phyloP scores from a whole-genome alignment of 2,888 invertebrate genomes.

The Malachius bipustulatus region DNA sequence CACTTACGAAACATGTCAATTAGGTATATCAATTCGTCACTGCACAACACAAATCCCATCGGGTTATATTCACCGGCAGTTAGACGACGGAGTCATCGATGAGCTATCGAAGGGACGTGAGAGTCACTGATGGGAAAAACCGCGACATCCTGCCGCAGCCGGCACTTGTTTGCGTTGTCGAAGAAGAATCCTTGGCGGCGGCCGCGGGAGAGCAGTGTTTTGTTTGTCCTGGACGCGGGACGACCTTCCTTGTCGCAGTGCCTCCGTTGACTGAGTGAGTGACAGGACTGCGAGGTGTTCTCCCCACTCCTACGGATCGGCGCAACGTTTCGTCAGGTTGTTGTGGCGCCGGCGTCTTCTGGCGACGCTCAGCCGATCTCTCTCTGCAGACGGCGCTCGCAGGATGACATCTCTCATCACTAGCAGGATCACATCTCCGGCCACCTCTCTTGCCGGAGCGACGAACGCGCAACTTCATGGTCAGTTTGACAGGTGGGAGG shows the following conservation, averaged over 20 bases:
- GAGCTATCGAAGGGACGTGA: no score
- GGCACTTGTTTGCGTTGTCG: constrained; percentile 7
- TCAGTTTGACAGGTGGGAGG: constrained; percentile 38
- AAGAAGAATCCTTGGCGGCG: constrained; percentile 6
- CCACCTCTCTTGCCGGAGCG: constrained; percentile 21
- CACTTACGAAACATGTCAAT: constrained; percentile 11
- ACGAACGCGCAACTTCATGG: constrained; percentile 35
- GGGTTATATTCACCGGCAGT: no score
- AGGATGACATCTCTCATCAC: constrained; percentile 38
- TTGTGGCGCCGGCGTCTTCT: constrained; percentile 34
- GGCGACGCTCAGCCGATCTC: constrained; percentile 24
- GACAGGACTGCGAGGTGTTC: constrained; percentile 35
- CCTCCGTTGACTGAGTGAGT: constrained; percentile 39
- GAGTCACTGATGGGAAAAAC: constrained; percentile 1
- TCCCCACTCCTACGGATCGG: constrained; percentile 29
- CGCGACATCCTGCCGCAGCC: constrained; percentile 9
- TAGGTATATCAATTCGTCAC: constrained; percentile 11
- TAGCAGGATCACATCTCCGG: constrained; percentile 31
- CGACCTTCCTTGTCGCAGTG: constrained; percentile 32
- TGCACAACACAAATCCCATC: no score
- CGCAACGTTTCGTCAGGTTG: constrained; percentile 35
- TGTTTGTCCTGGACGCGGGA: constrained; percentile 22
- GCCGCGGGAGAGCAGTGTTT: constrained; percentile 11
- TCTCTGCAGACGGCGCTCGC: constrained; percentile 15
- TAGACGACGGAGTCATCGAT: no score